These are phyloP conservation scores for Drosophila anomalata DNA, from an alignment of 2,888 invertebrate genomes.

Conservation along the genomic window DNA sequence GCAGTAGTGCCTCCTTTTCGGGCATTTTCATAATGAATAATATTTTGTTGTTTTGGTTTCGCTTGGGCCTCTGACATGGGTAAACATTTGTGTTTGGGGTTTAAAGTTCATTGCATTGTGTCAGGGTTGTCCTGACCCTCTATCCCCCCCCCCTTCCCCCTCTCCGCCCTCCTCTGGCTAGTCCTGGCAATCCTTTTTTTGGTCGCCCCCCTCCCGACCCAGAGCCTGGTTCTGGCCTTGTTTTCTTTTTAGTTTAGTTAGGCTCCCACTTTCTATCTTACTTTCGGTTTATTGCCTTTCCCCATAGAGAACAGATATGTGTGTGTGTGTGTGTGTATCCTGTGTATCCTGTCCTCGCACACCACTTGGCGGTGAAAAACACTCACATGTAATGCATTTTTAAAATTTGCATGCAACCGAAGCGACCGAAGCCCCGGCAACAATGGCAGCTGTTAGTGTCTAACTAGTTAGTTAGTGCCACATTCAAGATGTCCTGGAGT, in stretches of 20 bases:
- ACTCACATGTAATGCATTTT: conserved; percentile 74
- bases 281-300: conserved; percentile 47
- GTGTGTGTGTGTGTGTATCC: conserved; percentile 24
- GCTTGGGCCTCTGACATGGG: conserved; percentile 57
- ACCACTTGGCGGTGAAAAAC: conserved; percentile 30
- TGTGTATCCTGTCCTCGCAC: not conserved
- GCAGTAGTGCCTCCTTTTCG: not conserved
- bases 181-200: conserved; percentile 13
- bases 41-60: conserved; percentile 41
- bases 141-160: not conserved
- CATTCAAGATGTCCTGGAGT: conserved; percentile 32
- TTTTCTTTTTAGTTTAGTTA: conserved; percentile 18
- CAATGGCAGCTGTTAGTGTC: conserved; percentile 61
- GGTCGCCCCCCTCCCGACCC: conserved; percentile 16
- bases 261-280: conserved; percentile 36
- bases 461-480: conserved; percentile 75
- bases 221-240: conserved; percentile 32
- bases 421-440: conserved; percentile 33
- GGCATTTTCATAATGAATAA: conserved; percentile 39
- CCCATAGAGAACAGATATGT: not conserved
- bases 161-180: not conserved
- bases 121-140: conserved; percentile 21
- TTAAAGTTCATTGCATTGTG: conserved; percentile 68
- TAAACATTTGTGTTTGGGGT: conserved; percentile 47
- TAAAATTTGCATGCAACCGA: conserved; percentile 68